Conservation (phyloP, 1,140 invertebrate species). For the Drosophila ogumai region DNA sequence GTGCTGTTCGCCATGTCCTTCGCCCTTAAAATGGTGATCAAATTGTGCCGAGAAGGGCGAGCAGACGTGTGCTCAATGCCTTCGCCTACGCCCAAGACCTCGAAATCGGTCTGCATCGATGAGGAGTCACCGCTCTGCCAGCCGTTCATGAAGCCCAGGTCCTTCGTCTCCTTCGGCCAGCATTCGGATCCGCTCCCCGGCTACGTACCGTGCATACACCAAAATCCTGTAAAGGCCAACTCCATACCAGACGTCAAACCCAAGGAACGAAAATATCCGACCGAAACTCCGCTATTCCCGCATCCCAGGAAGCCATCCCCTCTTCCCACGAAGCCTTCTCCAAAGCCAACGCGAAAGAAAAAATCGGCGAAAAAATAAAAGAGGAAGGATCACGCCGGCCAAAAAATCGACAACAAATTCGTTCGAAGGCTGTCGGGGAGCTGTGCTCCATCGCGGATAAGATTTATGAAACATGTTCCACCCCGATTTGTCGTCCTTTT, state of each 20-base stretch:
- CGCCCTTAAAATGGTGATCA: constrained; percentile 4
- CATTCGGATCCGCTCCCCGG: neutral
- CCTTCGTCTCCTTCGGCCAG: constrained; percentile 33
- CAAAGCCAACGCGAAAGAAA: constrained; percentile 9
- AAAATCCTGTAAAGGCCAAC: constrained; percentile 4
- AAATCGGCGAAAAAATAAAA: constrained; percentile 30
- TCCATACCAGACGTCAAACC: neutral
- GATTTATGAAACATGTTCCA: constrained; percentile 79
- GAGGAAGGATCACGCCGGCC: neutral
- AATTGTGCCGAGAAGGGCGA: neutral
- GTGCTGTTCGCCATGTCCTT: neutral
- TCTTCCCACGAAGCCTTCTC: constrained; percentile 5
- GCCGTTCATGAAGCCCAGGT: constrained; percentile 8
- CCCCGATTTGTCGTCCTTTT: constrained; percentile 44
- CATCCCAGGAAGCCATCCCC: constrained; percentile 1
- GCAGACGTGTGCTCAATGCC: neutral
- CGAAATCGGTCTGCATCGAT: neutral
- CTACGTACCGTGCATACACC: constrained; percentile 18
- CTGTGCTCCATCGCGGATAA: constrained; percentile 72
- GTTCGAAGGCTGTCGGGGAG: constrained; percentile 46
- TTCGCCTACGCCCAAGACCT: neutral
- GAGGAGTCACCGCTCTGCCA: neutral
- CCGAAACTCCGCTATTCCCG: neutral
- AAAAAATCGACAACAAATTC: constrained; percentile 68
- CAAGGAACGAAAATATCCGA: neutral